phyloP scores from a whole-genome alignment of 1,140 invertebrate genomes.

The Drosophila sproati region DNA sequence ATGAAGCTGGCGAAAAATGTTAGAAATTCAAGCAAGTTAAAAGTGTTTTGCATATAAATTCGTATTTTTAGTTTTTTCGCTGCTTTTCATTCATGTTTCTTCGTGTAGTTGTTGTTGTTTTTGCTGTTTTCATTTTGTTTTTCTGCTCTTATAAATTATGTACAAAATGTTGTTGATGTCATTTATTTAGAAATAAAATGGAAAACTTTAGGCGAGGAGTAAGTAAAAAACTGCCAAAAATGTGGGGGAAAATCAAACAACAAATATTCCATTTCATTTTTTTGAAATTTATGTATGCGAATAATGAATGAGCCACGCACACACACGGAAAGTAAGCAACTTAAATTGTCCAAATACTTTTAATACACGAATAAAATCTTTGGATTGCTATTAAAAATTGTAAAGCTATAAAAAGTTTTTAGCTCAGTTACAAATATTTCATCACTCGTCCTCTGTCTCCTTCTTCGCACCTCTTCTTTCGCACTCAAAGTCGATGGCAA shows the following conservation, averaged over 20 bases:
- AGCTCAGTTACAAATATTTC: neutral
- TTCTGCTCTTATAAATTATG: constrained; percentile 55
- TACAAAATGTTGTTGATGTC: constrained; percentile 64
- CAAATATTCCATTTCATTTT: neutral
- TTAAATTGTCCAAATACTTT: neutral
- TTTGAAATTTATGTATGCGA: neutral
- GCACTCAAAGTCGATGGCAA: constrained; percentile 22
- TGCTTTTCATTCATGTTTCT: constrained; percentile 58
- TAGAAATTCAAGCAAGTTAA: constrained; percentile 66
- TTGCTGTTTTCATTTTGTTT: constrained; percentile 28
- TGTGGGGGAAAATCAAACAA: neutral
- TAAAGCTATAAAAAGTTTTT: constrained; percentile 12
- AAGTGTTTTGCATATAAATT: constrained; percentile 75
- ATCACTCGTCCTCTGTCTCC: neutral
- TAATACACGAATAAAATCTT: neutral
- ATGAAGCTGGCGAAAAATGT: constrained; percentile 54
- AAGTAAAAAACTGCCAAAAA: neutral
- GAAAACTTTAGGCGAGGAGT: constrained; percentile 35
- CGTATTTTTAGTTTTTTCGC: constrained; percentile 66
- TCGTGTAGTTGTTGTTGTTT: constrained; percentile 27
- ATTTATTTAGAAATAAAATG: constrained; percentile 41
- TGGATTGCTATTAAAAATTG: neutral
- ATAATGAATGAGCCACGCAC: neutral
- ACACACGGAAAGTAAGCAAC: neutral
- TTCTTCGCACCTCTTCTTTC: neutral